Base-by-base conservation (phyloP, 2,113 vertebrate genomes). In the Callionymus lyra region DNA sequence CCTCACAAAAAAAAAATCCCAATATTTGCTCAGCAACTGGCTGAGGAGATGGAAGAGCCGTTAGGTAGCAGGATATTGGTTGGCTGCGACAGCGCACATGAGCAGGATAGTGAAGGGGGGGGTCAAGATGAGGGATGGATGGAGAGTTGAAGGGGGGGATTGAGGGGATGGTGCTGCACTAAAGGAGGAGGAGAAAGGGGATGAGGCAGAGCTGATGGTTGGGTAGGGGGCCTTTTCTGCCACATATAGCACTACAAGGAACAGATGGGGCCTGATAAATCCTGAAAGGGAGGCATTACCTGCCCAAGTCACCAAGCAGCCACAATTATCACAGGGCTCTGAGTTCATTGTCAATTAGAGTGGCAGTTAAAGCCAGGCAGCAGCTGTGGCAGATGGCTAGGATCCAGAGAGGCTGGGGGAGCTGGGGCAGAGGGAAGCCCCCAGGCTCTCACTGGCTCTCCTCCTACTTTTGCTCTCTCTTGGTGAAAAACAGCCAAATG, bases 331-430 rank as follows among this genome's bases (percentile, higher is more conserved):
- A 84, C 59, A 56, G 87, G 85, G 82, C 80, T 78, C 85, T 86
- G 86, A 81, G 86, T 89, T 90, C 89, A 88, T 89, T 93, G 91
- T 91, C 88, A 89, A 83, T 93, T 88, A 89, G 85, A 89, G 84
- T 86, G 88, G 88, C 88, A 89, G 88, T 60, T 67, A 86, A 59
- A 75, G 85, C 56, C 42, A 86, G 84, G 86, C 86, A 85, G 88
- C 90, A 94, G 89, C 88, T 90, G 91, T 84, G 89, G 85, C 91
- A 93, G 91, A 94, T 95, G 92, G 92, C 90, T 55, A 32, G 19
- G 82, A 82, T 93, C 91, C 90, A 91, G 86, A 80, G 78, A 82
- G 84, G 75, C 84, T 66, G 69, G 84, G 84, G 84, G 82, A 86
- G 83, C 83, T 70, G 85, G 88, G 90, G 88, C 72, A 68, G 47